Percentiles rank a stretch among this genome's conserved stretches.
Evolutionary conservation across 1,140 invertebrate species (phyloP).

Genomic region (Olivierus martensii): DNA sequence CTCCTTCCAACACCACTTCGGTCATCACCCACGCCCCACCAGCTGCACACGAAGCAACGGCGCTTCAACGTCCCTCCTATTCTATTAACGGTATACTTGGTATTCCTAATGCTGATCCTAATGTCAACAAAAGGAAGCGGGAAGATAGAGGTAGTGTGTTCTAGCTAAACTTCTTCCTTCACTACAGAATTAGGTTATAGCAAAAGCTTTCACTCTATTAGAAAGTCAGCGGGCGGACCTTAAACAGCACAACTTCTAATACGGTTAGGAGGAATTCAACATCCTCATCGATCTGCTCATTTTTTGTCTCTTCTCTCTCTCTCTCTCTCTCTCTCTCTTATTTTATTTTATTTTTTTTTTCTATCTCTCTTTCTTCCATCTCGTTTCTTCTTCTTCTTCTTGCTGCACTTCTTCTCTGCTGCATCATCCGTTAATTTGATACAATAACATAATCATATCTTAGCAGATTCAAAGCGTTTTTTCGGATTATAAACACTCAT

Average conservation of each 20-base stretch:
- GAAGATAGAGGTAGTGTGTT: conserved; percentile 39
- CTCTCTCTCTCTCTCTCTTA: neutral
- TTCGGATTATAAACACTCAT: no score
- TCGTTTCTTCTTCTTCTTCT: neutral
- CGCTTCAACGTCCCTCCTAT: conserved; percentile 48
- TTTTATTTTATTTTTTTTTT: neutral
- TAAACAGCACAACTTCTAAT: no score
- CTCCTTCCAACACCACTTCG: conserved; percentile 13
- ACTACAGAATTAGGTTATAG: no score
- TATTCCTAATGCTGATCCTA: conserved; percentile 49
- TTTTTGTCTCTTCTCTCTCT: neutral
- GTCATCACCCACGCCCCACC: conserved; percentile 30
- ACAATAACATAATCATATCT: no score
- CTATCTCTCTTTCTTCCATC: neutral
- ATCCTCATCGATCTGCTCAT: neutral
- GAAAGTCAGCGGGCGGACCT: no score
- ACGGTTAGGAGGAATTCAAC: neutral
- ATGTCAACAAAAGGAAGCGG: conserved; percentile 46
- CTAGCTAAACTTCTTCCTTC: no score
- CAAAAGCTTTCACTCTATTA: no score
- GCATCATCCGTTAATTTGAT: no score
- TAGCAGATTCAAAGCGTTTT: no score
- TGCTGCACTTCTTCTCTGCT: no score
- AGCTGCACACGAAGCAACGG: conserved; percentile 49
- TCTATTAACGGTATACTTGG: conserved; percentile 90